Evolutionary conservation across 64 coral and sea anemone genomes (phyloP), one percentile per base, ranked within the genome.

Genomic region (Astreopora myriophthalma): DNA sequence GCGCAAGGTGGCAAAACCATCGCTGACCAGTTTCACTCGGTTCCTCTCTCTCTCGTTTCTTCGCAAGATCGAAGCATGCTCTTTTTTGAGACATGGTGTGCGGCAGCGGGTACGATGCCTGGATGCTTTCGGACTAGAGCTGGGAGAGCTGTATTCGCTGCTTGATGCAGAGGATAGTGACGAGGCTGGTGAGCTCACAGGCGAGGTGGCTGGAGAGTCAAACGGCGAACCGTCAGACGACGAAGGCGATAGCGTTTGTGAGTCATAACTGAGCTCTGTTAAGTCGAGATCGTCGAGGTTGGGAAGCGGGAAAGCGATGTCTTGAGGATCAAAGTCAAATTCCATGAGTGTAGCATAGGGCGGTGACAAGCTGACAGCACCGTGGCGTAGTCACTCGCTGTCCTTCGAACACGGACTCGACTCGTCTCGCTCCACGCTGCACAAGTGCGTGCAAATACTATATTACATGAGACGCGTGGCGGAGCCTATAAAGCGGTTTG

Each of bases 21-120:
- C 97, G 34, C 97, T 99, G 12, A 99, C 94, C 34, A 93, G 87
- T 52, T 95, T 95, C 11, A 99, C 97, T 8, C 97, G 65, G 67
- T 93, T 99, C 8, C 97, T 34, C 42, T 99, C 97, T 22, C 97
- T 80, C 67, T 99, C 97, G 39, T 99, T 99, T 13, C 97, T 82
- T 32, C 95, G 71, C 73, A 96, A 37, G 23, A 96, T 89, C 34
- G 95, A 96, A 48, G 85, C 81, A 48, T 96, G 95, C 38, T 96
- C 95, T 23, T 90, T 96, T 71, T 90, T 96, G 3, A 89, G 89
- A 67, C 95, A 93, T 13, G 95, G 91, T 55, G 91, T 86, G 16
- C 78, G 60, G 73, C 95, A 96, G 3, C 89, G 71, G 13, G 94
- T 75, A 29, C 90, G 74, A 12, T 92, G 94, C 32, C 92, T 84